Evolutionary conservation across 2,113 vertebrate species (phyloP).

Genomic region (Phrynosoma blainvillii): DNA sequence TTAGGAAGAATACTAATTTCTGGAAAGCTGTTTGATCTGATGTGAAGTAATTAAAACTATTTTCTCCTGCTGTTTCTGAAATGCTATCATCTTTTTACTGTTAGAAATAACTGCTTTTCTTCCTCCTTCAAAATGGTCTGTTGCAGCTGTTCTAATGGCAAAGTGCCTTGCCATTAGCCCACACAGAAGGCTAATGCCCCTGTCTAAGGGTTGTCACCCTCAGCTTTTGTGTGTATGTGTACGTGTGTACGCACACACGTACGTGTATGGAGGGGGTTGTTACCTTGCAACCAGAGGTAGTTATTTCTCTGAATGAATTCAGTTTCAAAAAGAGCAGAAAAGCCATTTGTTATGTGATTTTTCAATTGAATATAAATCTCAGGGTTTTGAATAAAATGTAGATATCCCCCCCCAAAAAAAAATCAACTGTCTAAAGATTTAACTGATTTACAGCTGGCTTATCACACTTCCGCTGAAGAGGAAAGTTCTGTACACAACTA

Average conservation of each 20-base stretch:
- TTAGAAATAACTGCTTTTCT: not conserved
- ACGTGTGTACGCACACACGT: no score
- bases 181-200: no score
- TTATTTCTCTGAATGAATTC: not conserved
- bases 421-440: no score
- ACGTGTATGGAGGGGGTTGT: no score
- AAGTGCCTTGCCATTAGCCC: not conserved
- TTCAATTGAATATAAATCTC: no score
- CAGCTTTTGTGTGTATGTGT: not conserved
- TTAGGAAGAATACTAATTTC: not conserved
- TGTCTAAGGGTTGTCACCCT: not conserved
- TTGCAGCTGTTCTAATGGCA: not conserved
- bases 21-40: not conserved
- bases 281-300: not conserved
- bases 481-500: no score
- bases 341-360: no score
- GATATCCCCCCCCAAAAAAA: no score
- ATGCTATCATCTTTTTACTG: not conserved
- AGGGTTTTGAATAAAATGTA: no score
- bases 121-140: no score
- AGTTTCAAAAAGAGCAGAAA: not conserved
- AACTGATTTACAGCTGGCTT: no score
- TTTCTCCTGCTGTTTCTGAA: not conserved
- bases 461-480: no score
- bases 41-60: not conserved